Base-by-base conservation (phyloP, 1,140 invertebrate species). In the Megathymus violae region DNA sequence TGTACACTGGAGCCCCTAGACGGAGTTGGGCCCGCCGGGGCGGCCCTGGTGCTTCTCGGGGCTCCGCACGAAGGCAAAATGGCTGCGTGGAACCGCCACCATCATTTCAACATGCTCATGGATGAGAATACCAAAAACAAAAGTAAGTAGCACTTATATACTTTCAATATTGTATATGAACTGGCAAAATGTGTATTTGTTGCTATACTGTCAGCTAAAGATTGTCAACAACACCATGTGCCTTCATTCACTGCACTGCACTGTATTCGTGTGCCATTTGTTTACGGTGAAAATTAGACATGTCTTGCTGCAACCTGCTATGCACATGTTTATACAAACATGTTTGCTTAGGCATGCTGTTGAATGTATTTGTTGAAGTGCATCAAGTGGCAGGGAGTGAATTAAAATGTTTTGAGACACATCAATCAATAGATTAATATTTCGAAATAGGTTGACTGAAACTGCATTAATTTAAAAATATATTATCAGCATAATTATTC, bases 61-160 rank as follows among this genome's bases (percentile, higher is more conserved):
- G 92, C 92, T 91, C 91, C 92, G 77, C 91, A 91, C 86, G 90
- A 92, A 89, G 91, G 92, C 89, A 93, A 90, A 83, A 92, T 92
- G 91, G 91, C 93, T 89, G 93, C 93, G 91, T 95, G 94, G 94
- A 94, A 94, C 85, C 94, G 94, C 82, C 94, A 95, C 85, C 94
- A 95, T 89, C 94, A 94, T 82, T 92, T 94, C 78, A 91, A 88
- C 84, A 94, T 94, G 93, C 92, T 94, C 74, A 93, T 94, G 93
- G 94, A 95, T 86, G 94, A 94, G 84, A 91, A 91, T 86, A 93
- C 93, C 82, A 94, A 94, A 91, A 92, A 93, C 73, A 95, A 94
- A 93, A 89, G 94, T 95, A 88, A 94, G 94, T 93, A 78, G 27
- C 44, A 16, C 11, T 22, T 22, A 47, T 15, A 34, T 11, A 17